These are phyloP conservation scores for Orussus abietinus DNA, from an alignment of 1,140 invertebrate species.

Conservation along the genomic window DNA sequence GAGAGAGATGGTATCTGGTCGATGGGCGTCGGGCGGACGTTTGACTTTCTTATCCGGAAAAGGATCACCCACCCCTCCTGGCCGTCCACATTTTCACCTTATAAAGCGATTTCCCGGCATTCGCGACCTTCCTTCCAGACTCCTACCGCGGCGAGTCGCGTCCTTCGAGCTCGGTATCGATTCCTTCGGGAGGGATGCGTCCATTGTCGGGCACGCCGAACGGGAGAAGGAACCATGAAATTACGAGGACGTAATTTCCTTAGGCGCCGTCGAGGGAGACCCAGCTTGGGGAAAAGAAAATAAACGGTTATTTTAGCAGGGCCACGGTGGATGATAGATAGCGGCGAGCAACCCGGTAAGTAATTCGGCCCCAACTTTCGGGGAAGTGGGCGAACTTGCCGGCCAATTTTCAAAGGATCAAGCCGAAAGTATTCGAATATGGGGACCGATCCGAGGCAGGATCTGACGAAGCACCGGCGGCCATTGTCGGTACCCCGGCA, in stretches of 20 bases:
- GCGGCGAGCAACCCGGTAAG: slow-evolving; percentile 7
- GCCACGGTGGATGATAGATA: slow-evolving; percentile 24
- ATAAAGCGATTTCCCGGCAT: too few relatives aligned
- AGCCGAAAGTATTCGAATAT: not conserved
- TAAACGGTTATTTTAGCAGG: slow-evolving; percentile 27
- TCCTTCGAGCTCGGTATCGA: too few relatives aligned
- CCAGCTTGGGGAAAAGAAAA: slow-evolving; percentile 18
- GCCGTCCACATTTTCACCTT: slow-evolving; percentile 8
- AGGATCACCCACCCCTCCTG: too few relatives aligned
- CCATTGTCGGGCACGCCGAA: not conserved
- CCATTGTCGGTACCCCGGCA: too few relatives aligned
- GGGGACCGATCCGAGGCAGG: not conserved
- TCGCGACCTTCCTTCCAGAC: too few relatives aligned
- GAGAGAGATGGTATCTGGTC: not conserved
- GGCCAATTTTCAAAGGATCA: not conserved
- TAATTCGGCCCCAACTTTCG: slow-evolving; percentile 4
- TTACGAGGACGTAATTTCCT: slow-evolving; percentile 26
- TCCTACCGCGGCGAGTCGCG: too few relatives aligned
- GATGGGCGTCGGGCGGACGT: not conserved
- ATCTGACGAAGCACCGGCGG: not conserved
- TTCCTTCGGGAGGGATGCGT: too few relatives aligned
- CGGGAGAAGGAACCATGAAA: slow-evolving; percentile 30
- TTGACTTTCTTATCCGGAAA: too few relatives aligned
- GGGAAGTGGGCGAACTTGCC: not conserved
- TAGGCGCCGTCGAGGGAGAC: slow-evolving; percentile 10